Percentiles rank a stretch among this genome's conserved stretches.
Conservation (phyloP, 1,140 invertebrate species). For the Solenopsis fugax region DNA sequence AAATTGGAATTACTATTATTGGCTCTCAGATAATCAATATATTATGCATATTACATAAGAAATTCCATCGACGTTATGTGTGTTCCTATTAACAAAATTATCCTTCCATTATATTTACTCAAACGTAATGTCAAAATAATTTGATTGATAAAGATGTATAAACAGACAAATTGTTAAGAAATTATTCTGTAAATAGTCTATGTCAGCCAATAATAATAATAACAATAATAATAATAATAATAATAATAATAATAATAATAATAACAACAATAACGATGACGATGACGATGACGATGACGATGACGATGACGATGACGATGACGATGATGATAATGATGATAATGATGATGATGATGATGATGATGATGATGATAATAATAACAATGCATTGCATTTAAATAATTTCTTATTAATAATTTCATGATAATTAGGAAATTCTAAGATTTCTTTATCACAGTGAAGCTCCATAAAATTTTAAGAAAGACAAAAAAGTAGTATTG, state of each 20-base stretch:
- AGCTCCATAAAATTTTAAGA: not conserved
- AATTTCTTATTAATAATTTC: not conserved
- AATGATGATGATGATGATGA: no score
- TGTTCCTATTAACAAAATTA: not conserved
- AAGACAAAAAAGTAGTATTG: not conserved
- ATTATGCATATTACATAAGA: not conserved
- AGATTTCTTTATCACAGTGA: not conserved
- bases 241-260: no score
- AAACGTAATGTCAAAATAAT: constrained; percentile 8
- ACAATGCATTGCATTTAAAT: not conserved
- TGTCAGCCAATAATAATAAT: not conserved
- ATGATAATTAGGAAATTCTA: not conserved
- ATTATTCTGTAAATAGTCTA: not conserved
- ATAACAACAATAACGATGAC: no score
- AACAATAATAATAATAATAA: no score
- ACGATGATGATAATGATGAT: no score
- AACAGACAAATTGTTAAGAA: not conserved
- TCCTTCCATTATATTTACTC: not conserved
- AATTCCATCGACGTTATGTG: not conserved
- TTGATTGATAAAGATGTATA: not conserved
- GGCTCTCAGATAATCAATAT: not conserved
- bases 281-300: no score
- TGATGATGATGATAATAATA: no score
- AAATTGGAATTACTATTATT: not conserved
- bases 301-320: no score